Evolutionary conservation across 30 jellyfish, hydroid and myxozoan species (phyloP), one percentile per base, ranked within the genome.

Genomic region (Turritopsis dohrnii): DNA sequence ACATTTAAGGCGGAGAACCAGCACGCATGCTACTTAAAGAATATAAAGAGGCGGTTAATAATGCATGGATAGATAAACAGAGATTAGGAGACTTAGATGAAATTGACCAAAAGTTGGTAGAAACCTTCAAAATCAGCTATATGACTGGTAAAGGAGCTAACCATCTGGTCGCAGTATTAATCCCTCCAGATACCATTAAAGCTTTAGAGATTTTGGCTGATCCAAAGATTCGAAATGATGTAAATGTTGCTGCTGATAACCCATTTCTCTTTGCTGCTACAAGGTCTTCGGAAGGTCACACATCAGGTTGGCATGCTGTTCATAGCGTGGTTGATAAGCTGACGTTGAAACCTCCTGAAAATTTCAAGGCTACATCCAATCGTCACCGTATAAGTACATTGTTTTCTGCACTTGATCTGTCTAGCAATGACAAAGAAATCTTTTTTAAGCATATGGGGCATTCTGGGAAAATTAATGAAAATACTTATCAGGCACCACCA

Each of bases 291-390:
- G 85, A 77, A 0, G 72, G 72, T 25, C 85, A 77, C 72, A 52
- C 72, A 26, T 77, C 85, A 1, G 85, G 85, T 25, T 77, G 85
- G 85, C 85, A 77, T 77, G 71, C 85, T 26, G 72, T 77, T 21
- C 85, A 77, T 77, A 77, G 53, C 29, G 71, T 77, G n/a, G 28
- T 21, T 29, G 71, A 77, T 52, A 30, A 52, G 52, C 72, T 77
- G 66, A 30, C 24, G 1, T 77, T 77, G 53, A 77, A 29, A 77
- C 29, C 24, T 60, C 85, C 85, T 26, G 72, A 77, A 24, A 77
- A 77, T 77, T 26, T 77, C 29, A 77, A 77, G 71, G 80, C 85
- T 29, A 77, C 85, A 25, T 28, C 85, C 52, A 77, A 77, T 26
- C 85, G 85, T 30, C 85, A 77, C 53, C 80, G 85, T 25, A 66